Evolutionary conservation across 2,797 vertebrate genomes (phyloP), one percentile per base, ranked within the genome.

Genomic region (Falco rusticolus): DNA sequence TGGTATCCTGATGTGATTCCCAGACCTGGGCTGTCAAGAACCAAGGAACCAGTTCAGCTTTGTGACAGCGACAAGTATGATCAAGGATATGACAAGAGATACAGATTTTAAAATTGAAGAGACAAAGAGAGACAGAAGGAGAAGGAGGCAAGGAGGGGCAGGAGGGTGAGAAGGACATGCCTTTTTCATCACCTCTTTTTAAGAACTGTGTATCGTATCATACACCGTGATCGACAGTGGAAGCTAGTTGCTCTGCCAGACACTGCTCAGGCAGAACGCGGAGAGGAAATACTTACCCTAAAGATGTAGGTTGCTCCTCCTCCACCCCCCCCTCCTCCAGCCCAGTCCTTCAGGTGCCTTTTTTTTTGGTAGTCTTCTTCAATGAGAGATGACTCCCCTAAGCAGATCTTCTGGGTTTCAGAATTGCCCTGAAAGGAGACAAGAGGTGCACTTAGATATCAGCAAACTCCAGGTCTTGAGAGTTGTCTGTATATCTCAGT

Each of bases 251-350:
- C 20, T 59, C 28, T 39, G 26, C n/a, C 33, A 56, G 87, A 51
- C 45, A 15, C 29, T 16, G 48, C 37, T 81, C 33, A 57, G 31
- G 15, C 17, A 83, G 29, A 11, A n/a, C 19, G 15, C 31, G 53
- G 53, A 24, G 13, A 60, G 33, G 48, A 66, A 43, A 54, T 47
- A 87, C 89, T 96, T 98, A 99, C 99, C 98, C 98, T 98, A 87
- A 98, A 99, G 93, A 99, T 96, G 53, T 98, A 99, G 7, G 99
- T 99, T 94, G 99, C 98, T 75, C 99, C 99, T 28, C 99, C 99
- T 39, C 99, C 99, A 10, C 99, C 99, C 1, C 99, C 99, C 91
- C 99, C 99, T 72, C 99, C 99, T 37, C 99, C 99, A 11, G 98
- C 98, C 99, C 98, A 99, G 84, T 98, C 97, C 8, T 97, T 81